Evolutionary conservation across 2,888 invertebrate species (phyloP), one percentile per base, ranked within the genome.

Genomic region (Aricia artaxerxes): DNA sequence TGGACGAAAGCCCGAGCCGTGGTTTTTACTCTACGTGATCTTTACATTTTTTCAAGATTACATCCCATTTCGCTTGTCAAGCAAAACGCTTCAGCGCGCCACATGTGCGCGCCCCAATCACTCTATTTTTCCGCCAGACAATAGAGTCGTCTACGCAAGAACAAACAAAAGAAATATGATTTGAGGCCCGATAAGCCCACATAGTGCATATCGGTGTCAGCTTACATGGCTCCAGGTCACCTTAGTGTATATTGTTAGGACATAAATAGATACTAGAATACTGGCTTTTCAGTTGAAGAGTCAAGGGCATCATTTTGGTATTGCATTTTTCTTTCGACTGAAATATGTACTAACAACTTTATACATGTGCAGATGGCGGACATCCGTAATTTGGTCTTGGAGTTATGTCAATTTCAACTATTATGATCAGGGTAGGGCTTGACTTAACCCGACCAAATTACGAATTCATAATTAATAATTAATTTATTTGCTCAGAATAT

Each of bases 111-210:
- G 13, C 16, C 78, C 61, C 61, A 73, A 49, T 3, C 44, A 24
- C 40, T 79, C 78, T 16, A 78, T 80, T 81, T 81, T 77, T 64
- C 79, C 61, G 72, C 60, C 72, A 87, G 83, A 87, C 87, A 87
- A 83, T 86, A 84, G 81, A 86, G 79, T 40, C 87, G 85, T 83
- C 85, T 85, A 82, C 87, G 90, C 89, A 91, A 90, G 85, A 75
- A 87, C 87, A 92, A 92, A 93, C 92, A 92, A 92, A 87, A 85
- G 88, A 84, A 89, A 89, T 91, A 91, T 91, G 90, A 92, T 92
- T 91, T 91, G 90, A 85, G 83, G 84, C 86, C 60, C 78, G 76
- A 82, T 79, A 79, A 84, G 82, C 85, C 83, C 85, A 84, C 82
- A 85, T 69, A 69, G 69, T 69, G 69, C 35, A 69, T 69, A 69